These are phyloP conservation scores for Arvicola amphibius DNA, from an alignment of 2,797 vertebrate genomes.

Conservation along the genomic window DNA sequence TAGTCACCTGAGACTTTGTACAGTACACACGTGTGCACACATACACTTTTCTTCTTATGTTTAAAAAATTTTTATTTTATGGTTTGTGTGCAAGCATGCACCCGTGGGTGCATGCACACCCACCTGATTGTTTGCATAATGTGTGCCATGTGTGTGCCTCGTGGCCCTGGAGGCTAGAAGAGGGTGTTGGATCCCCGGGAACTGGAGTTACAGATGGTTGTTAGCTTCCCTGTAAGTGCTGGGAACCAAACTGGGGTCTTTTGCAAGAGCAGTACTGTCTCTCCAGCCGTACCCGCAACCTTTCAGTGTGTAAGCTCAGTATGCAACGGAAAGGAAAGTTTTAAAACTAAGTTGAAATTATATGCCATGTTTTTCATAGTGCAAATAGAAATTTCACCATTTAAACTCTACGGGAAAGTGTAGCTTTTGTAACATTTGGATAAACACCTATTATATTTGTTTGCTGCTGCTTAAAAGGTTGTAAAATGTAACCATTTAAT, in stretches of 20 bases:
- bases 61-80: background rate
- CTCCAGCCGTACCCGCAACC: background rate
- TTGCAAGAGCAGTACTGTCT: background rate
- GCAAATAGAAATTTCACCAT: background rate
- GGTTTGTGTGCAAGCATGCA: background rate
- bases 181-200: background rate
- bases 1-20: slow-evolving; percentile 6
- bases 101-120: accelerated
- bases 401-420: slow-evolving; percentile 40
- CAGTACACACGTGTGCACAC: background rate
- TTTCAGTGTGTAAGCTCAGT: background rate
- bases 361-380: slow-evolving; percentile 23
- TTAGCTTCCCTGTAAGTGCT: background rate
- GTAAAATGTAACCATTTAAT: slow-evolving; percentile 20
- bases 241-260: background rate
- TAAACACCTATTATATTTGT: background rate
- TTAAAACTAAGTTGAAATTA: slow-evolving; percentile 40
- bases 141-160: background rate
- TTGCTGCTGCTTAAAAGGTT: slow-evolving; percentile 29
- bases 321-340: slow-evolving; percentile 22
- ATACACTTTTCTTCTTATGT: background rate
- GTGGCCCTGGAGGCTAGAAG: background rate
- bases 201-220: background rate
- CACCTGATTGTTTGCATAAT: background rate
- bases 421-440: slow-evolving; percentile 36